Evolutionary conservation across 2,113 vertebrate genomes (phyloP).

Genomic region (Macaca nemestrina): DNA sequence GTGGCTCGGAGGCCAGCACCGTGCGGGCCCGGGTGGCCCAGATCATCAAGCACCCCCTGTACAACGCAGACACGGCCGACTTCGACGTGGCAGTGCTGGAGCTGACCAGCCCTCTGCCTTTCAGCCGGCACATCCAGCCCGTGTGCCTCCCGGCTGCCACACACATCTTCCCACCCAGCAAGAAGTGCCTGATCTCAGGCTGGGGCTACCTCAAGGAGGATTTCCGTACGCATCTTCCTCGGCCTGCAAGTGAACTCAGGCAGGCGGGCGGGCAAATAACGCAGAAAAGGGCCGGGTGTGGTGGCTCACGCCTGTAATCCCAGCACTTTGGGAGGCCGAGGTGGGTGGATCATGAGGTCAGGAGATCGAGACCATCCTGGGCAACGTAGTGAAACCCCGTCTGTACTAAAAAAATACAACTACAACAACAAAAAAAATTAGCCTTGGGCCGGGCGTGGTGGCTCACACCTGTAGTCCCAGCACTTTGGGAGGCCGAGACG

Average conservation of each 20-base stretch:
- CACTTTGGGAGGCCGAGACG: too few species aligned
- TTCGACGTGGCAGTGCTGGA: slow-evolving; percentile 92
- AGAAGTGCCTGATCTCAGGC: slow-evolving; percentile 94
- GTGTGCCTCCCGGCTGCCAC: slow-evolving; percentile 90
- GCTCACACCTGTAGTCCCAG: too few species aligned
- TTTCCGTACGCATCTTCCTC: slow-evolving; percentile 85
- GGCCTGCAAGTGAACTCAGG: background rate
- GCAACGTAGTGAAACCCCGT: too few species aligned
- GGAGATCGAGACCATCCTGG: too few species aligned
- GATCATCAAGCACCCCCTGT: slow-evolving; percentile 88
- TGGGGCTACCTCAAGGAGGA: slow-evolving; percentile 93
- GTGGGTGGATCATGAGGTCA: too few species aligned
- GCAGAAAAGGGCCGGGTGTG: too few species aligned
- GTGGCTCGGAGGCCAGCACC: slow-evolving; percentile 77
- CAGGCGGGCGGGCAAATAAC: accelerated
- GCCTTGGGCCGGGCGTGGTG: too few species aligned
- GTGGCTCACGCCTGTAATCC: too few species aligned
- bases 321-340: too few species aligned
- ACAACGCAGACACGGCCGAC: slow-evolving; percentile 87
- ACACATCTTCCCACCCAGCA: slow-evolving; percentile 88
- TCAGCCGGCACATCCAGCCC: slow-evolving; percentile 90
- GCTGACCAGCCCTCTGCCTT: slow-evolving; percentile 87
- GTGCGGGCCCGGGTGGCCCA: slow-evolving; percentile 85
- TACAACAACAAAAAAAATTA: too few species aligned
- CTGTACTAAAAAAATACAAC: too few species aligned